Conservation (phyloP, 2,797 vertebrate genomes). For the Tympanoctomys barrerae region DNA sequence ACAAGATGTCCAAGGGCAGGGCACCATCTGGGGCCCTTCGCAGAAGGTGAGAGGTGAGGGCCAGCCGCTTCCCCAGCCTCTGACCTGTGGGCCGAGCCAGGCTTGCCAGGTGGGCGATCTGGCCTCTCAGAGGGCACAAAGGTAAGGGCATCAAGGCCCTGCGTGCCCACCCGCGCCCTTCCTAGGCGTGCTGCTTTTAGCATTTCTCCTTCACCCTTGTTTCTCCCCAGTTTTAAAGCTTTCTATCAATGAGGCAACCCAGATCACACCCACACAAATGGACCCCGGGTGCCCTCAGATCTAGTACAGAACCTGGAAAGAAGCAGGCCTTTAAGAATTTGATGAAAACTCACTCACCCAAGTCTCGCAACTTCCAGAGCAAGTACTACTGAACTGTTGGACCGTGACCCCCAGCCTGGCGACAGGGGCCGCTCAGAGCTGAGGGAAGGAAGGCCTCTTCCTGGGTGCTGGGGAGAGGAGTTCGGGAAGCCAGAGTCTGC, state of each 20-base stretch:
- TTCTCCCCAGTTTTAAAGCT: background rate
- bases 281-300: background rate
- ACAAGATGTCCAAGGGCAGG: background rate
- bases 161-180: background rate
- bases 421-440: background rate
- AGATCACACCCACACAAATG: background rate
- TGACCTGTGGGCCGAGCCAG: background rate
- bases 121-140: background rate
- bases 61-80: background rate
- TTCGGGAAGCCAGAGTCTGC: background rate
- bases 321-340: background rate
- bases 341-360: background rate
- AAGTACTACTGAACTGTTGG: background rate
- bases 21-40: background rate
- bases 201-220: background rate
- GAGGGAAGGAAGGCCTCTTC: background rate
- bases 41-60: background rate
- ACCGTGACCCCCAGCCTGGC: background rate
- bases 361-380: background rate
- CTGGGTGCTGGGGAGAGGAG: too few species aligned
- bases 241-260: background rate
- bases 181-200: background rate
- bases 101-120: background rate
- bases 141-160: accelerated
- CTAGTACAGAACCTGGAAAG: background rate